Conservation (phyloP, 2,113 vertebrate genomes). For the Indicator indicator region DNA sequence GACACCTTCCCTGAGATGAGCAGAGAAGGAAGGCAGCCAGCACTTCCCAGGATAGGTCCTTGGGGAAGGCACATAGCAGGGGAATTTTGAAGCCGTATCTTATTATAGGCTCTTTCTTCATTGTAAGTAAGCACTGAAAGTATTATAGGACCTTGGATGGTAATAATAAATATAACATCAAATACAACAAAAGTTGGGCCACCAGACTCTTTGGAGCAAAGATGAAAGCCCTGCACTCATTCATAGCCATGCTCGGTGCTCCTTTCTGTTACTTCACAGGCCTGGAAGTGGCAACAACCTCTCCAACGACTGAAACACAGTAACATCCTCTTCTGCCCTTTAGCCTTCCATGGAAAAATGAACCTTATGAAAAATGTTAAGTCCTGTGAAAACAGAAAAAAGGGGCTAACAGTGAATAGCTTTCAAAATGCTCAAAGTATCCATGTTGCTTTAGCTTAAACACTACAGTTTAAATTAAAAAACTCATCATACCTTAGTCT, state of each 20-base stretch:
- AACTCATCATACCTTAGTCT: background rate
- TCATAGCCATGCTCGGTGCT: background rate
- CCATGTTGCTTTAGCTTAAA: background rate
- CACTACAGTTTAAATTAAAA: background rate
- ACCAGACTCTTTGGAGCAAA: background rate
- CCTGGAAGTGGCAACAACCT: background rate
- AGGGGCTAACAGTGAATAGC: background rate
- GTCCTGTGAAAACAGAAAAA: background rate
- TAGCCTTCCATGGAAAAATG: background rate
- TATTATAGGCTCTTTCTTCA: background rate
- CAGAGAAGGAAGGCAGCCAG: background rate
- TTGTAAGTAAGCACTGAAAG: background rate
- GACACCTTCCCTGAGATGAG: background rate
- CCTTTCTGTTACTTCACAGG: background rate
- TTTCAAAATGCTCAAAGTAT: background rate
- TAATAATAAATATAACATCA: background rate
- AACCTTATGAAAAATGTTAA: background rate
- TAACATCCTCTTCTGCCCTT: background rate
- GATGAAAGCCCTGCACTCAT: constrained; percentile 14
- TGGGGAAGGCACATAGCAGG: accelerated
- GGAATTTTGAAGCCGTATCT: background rate
- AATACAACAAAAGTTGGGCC: background rate
- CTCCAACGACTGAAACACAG: background rate
- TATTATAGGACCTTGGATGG: background rate
- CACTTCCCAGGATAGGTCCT: background rate